These are phyloP conservation scores for Drosophila jambulina DNA, from an alignment of 1,140 invertebrate genomes.

Conservation along the genomic window DNA sequence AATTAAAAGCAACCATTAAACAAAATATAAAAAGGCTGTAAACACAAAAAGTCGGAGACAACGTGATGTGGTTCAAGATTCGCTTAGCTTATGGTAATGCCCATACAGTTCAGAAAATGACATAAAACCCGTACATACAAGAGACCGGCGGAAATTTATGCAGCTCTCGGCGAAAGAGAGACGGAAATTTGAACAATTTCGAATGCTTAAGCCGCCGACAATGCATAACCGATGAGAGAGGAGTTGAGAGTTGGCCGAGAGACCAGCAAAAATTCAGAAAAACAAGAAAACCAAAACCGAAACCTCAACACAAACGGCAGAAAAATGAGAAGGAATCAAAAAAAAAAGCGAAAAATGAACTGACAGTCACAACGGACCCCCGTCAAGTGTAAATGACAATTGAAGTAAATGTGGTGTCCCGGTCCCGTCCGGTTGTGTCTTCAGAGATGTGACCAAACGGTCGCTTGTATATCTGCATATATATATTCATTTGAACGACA, in stretches of 20 bases:
- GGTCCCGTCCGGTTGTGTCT: constrained; percentile 25
- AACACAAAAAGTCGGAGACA: constrained; percentile 23
- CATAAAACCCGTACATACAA: constrained; percentile 47
- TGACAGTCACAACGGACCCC: constrained; percentile 29
- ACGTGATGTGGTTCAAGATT: constrained; percentile 60
- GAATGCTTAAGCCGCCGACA: constrained; percentile 62
- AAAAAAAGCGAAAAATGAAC: not conserved
- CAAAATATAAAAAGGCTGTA: constrained; percentile 14
- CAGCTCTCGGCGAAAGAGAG: constrained; percentile 54
- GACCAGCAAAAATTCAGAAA: not conserved
- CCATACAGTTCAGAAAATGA: constrained; percentile 58
- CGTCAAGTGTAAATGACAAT: constrained; percentile 55
- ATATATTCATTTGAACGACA: constrained; percentile 13
- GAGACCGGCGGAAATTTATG: constrained; percentile 60
- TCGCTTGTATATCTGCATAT: constrained; percentile 9
- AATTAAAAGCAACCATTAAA: constrained; percentile 28
- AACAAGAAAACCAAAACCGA: constrained; percentile 11
- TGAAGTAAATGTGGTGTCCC: constrained; percentile 44
- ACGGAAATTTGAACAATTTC: constrained; percentile 65
- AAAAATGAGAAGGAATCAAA: constrained; percentile 4
- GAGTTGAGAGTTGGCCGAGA: constrained; percentile 25
- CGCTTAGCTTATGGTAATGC: constrained; percentile 62
- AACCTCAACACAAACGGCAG: constrained; percentile 19
- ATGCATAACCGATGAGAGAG: constrained; percentile 57
- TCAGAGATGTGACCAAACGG: constrained; percentile 20